phyloP scores from a whole-genome alignment of 1,140 invertebrate genomes.

The Scaptomyza graminum region DNA sequence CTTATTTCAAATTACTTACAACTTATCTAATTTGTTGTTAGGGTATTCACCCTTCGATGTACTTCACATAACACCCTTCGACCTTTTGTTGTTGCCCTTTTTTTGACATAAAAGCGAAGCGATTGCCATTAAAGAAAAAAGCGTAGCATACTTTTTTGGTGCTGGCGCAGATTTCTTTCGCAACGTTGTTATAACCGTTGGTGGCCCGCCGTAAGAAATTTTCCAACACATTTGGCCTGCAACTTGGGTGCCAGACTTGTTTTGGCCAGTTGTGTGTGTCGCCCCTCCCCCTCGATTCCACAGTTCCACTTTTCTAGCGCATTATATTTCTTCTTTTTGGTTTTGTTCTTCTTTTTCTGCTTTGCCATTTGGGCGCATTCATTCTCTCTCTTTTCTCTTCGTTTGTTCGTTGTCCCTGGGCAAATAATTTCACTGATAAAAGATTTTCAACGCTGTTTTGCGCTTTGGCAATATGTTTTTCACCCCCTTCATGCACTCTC shows the following conservation, averaged over 20 bases:
- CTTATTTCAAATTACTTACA: neutral
- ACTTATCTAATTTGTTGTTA: neutral
- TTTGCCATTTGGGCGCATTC: constrained; percentile 41
- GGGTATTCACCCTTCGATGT: constrained; percentile 9
- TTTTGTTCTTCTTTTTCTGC: constrained; percentile 25
- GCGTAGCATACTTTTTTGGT: constrained; percentile 71
- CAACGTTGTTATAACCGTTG: constrained; percentile 53
- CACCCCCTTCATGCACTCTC: neutral
- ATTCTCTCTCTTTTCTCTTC: constrained; percentile 16
- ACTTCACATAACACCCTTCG: constrained; percentile 1
- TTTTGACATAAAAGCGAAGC: constrained; percentile 73
- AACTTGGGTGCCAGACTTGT: constrained; percentile 62
- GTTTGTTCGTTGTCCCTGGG: constrained; percentile 56
- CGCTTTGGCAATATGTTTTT: constrained; percentile 77
- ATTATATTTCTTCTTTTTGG: neutral
- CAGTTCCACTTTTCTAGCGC: constrained; percentile 2
- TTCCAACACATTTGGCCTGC: constrained; percentile 77
- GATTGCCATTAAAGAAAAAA: constrained; percentile 79
- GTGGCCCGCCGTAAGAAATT: constrained; percentile 59
- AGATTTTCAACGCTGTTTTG: constrained; percentile 80
- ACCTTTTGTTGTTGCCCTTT: constrained; percentile 12
- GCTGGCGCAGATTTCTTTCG: constrained; percentile 37
- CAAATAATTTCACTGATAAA: constrained; percentile 82
- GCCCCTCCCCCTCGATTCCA: constrained; percentile 25
- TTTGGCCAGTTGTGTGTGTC: constrained; percentile 56